Evolutionary conservation across 2,888 invertebrate genomes (phyloP), one percentile per base, ranked within the genome.

Genomic region (Lampropteryx suffumata): DNA sequence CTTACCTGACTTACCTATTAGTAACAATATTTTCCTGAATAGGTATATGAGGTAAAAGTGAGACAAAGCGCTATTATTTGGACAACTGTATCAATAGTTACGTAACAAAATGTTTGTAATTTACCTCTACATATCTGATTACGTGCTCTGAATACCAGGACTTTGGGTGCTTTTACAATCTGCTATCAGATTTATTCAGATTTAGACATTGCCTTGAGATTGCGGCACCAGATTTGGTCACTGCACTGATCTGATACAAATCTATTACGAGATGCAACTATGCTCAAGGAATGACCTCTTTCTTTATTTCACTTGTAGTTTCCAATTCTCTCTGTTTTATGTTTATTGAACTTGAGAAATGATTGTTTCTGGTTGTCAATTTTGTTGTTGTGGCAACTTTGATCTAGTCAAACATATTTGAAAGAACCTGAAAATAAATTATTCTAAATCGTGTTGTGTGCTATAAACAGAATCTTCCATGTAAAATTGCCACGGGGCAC

Each of bases 31-130:
- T 13, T 21, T 10, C 27, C 27, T n/a, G n/a, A n/a, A n/a, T n/a
- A 14, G 40, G 4, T 14, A 13, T 24, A 30, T 36, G 17, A 8
- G 17, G 13, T 26, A 29, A 21, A 10, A 50, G 34, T 12, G 28
- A 12, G 10, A 29, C 26, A 30, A 29, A 40, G 17, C 4, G 29
- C 26, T 36, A 34, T 43, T 53, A 35, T 53, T 53, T 45, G 36
- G 35, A 17, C 53, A 53, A 48, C 53, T 53, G 53, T 48, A 48
- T 53, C 44, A 53, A 53, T 49, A 53, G 48, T 48, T 53, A n/a
- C 40, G 30, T 36, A 44, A 53, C 44, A 36, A 44, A 24, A 35
- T 45, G 30, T 41, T 45, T 17, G 34, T 34, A 35, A 42, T 35
- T 35, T 14, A 39, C 48, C 35, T 43, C 40, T 40, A 47, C 47